Percentiles rank a stretch among this genome's conserved stretches.
These are phyloP conservation scores for Genyomyrus donnyi DNA, from an alignment of 2,113 vertebrate genomes.

Conservation along the genomic window DNA sequence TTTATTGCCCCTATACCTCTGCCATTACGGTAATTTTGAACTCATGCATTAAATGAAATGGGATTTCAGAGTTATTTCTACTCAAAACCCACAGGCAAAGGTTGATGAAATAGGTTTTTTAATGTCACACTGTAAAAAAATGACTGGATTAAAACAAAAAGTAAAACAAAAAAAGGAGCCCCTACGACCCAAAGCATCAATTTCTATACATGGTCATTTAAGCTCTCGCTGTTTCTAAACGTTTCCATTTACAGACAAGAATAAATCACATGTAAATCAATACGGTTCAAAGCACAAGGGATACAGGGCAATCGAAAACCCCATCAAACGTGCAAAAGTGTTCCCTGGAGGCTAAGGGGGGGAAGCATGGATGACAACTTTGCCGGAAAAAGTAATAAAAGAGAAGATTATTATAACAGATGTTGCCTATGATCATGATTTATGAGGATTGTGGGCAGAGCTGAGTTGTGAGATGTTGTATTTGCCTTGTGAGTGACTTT, in stretches of 20 bases:
- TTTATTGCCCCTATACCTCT: not conserved
- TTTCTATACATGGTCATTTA: not conserved
- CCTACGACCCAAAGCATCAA: not conserved
- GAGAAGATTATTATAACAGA: conserved; percentile 32
- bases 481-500: not conserved
- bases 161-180: not conserved
- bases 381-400: conserved; percentile 11
- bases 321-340: not conserved
- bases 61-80: not conserved
- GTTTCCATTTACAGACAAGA: conserved; percentile 9
- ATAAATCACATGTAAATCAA: conserved; percentile 12
- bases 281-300: not conserved
- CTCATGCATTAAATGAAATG: not conserved
- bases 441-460: conserved; percentile 1
- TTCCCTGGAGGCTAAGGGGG: not conserved
- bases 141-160: not conserved
- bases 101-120: not conserved
- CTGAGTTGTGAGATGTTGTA: not conserved
- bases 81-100: not conserved
- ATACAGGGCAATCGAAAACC: not conserved
- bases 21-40: not conserved
- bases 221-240: not conserved
- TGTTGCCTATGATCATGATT: conserved; percentile 25
- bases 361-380: not conserved
- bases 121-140: not conserved